A percentile compares a stretch with the other conserved stretches of the same genome.
These are phyloP conservation scores for Stichodactyla helianthus DNA, from an alignment of 64 coral and sea anemone species.

Conservation along the genomic window DNA sequence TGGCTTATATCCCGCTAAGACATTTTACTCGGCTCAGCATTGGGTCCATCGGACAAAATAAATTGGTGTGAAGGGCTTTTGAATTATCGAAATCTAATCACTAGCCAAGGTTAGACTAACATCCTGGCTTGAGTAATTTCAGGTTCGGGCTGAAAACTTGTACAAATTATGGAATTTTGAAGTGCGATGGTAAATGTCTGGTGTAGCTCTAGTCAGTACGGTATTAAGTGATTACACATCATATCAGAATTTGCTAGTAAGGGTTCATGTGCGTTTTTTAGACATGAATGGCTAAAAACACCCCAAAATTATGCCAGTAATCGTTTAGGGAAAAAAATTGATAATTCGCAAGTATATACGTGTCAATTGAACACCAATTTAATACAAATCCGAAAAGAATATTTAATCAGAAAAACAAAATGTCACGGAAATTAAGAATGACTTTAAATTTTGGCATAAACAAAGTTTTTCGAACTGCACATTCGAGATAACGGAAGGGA, in stretches of 20 bases:
- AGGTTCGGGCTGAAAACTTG: background rate
- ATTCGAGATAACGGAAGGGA: background rate
- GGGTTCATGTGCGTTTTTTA: background rate
- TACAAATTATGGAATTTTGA: background rate
- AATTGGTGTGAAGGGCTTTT: background rate
- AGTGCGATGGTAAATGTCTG: background rate
- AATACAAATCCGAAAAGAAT: background rate
- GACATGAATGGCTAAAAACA: background rate
- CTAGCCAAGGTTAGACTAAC: background rate
- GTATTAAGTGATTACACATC: background rate
- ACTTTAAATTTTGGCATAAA: background rate
- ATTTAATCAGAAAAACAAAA: background rate
- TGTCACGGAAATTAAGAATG: background rate
- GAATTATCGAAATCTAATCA: background rate
- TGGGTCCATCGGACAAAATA: background rate
- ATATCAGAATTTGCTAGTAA: background rate
- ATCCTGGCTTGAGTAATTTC: background rate
- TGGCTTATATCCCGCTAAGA: conserved; percentile 7
- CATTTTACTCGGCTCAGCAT: background rate
- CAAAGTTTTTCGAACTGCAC: background rate
- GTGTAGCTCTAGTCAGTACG: background rate
- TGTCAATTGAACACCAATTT: background rate
- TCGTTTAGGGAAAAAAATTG: background rate
- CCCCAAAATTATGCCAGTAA: background rate
- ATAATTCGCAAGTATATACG: background rate